Evolutionary conservation across 1,140 invertebrate genomes (phyloP).

Genomic region (Bicyclus anynana): DNA sequence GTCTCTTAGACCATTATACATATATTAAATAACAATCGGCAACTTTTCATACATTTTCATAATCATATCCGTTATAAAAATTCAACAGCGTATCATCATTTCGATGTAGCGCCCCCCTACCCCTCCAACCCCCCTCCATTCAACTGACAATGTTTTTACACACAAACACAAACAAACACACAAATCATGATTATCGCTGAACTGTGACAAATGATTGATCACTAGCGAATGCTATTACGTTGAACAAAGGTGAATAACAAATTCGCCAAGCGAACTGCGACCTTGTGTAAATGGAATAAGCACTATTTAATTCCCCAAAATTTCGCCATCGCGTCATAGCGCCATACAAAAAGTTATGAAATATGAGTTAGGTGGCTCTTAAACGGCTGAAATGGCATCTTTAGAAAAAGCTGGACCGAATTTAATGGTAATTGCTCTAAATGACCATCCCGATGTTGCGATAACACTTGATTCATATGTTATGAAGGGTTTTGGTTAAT

Average conservation of each 20-base stretch:
- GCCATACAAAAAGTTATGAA: slow-evolving; percentile 29
- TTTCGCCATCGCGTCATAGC: slow-evolving; percentile 1
- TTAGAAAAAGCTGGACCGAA: slow-evolving; percentile 30
- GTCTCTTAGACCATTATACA: no score
- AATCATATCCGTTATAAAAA: slow-evolving; percentile 25
- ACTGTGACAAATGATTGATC: slow-evolving; percentile 57
- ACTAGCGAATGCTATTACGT: slow-evolving; percentile 42
- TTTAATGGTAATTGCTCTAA: slow-evolving; percentile 28
- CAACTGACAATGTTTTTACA: slow-evolving; percentile 43
- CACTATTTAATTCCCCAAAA: not conserved
- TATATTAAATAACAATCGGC: slow-evolving; percentile 24
- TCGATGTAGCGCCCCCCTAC: slow-evolving; percentile 22
- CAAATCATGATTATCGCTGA: slow-evolving; percentile 55
- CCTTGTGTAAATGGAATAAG: slow-evolving; percentile 19
- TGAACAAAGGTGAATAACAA: slow-evolving; percentile 26
- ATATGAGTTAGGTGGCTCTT: slow-evolving; percentile 29
- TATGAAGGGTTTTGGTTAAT: not conserved
- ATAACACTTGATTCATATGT: slow-evolving; percentile 22
- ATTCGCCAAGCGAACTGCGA: slow-evolving; percentile 11
- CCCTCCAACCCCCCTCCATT: slow-evolving; percentile 30
- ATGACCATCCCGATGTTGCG: slow-evolving; percentile 16
- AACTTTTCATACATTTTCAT: slow-evolving; percentile 9
- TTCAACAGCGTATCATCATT: slow-evolving; percentile 12
- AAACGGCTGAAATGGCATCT: slow-evolving; percentile 31
- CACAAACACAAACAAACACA: slow-evolving; percentile 46